Evolutionary conservation across 1,140 invertebrate species (phyloP).

Genomic region (Tenebrio molitor): DNA sequence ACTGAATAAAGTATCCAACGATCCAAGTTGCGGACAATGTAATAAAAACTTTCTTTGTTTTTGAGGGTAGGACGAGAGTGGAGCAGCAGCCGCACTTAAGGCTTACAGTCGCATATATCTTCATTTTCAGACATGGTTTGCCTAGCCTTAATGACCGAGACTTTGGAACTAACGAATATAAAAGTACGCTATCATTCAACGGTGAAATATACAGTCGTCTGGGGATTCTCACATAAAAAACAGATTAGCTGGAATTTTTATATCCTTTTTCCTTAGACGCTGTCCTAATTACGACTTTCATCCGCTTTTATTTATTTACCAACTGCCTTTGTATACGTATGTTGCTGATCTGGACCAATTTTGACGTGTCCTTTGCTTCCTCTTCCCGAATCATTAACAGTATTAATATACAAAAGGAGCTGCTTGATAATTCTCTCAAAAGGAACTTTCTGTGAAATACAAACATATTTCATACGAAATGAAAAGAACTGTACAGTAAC

Average conservation of each 20-base stretch:
- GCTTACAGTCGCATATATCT: constrained; percentile 51
- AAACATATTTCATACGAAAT: too few relatives aligned
- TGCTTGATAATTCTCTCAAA: too few relatives aligned
- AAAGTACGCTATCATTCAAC: constrained; percentile 55
- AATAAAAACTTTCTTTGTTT: constrained; percentile 54
- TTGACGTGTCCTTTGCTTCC: too few relatives aligned
- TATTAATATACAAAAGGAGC: too few relatives aligned
- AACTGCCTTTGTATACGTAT: constrained; percentile 27
- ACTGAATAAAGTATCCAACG: constrained; percentile 44
- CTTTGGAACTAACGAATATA: constrained; percentile 56
- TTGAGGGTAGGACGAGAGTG: constrained; percentile 31
- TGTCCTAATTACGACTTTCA: constrained; percentile 48
- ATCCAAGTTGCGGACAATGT: constrained; percentile 43
- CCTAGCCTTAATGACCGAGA: constrained; percentile 53
- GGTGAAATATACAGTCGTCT: constrained; percentile 52
- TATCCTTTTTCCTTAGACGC: constrained; percentile 42
- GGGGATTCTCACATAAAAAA: constrained; percentile 53
- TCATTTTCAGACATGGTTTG: constrained; percentile 48
- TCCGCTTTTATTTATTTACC: constrained; percentile 34
- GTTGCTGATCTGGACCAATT: not conserved
- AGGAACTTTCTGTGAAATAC: too few relatives aligned
- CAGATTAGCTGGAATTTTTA: constrained; percentile 54
- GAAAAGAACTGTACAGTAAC: too few relatives aligned
- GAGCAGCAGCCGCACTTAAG: constrained; percentile 43
- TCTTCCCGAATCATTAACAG: too few relatives aligned